Evolutionary conservation across 1,140 invertebrate genomes (phyloP), one percentile per base, ranked within the genome.

Genomic region (Bombyx mandarina): DNA sequence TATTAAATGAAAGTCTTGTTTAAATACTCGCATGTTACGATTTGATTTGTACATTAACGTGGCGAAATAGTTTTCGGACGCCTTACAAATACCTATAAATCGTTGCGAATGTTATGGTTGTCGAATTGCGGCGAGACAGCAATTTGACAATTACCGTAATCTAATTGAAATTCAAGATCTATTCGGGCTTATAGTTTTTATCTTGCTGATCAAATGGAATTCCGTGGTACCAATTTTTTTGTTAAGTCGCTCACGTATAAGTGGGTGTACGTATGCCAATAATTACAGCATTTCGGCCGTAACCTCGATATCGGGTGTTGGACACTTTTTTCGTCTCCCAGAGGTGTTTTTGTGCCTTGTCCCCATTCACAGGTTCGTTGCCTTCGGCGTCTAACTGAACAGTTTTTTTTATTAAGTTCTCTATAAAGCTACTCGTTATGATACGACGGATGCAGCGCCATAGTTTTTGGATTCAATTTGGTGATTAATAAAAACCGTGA

Each of bases 341-440:
- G 67, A 79, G 72, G 43, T 71, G 71, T 80, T 82, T 82, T 82
- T 82, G 72, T 73, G 57, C 47, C 58, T 63, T 67, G 79, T 64
- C 71, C 77, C 65, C 68, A 63, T 78, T 79, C 62, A 58, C 52
- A 67, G 68, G 79, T 79, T 82, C 79, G 69, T 80, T 79, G 81
- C 71, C 81, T 72, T 66, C 66, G 69, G 69, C 78, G 67, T 77
- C 66, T 84, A 85, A 85, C 82, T 82, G 79, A 71, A 80, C 72
- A 69, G 65, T 80, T 85, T 85, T 51, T 85, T 84, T 85, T 57
- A 52, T 43, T 57, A 35, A 63, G 62, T 61, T 61, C 56, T 69
- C 65, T 56, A 69, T 70, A 65, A 48, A 46, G 65, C 66, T 58
- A 63, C 58, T 75, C 58, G 63, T 67, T 69, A 67, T 73, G 58